Evolutionary conservation across 64 coral and sea anemone genomes (phyloP).

Genomic region (Porites lutea): DNA sequence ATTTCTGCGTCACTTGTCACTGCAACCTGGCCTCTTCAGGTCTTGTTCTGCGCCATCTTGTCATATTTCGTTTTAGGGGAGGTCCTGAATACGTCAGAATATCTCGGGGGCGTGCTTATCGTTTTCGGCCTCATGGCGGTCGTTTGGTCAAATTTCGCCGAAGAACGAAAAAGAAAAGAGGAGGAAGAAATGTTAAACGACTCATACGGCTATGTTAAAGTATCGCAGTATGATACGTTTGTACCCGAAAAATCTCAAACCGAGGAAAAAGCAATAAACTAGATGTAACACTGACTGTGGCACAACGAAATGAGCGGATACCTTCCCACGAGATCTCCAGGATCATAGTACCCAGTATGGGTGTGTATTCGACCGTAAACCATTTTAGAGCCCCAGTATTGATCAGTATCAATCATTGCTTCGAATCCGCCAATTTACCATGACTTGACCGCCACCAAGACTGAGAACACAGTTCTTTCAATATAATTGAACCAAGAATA

Average conservation of each 20-base stretch:
- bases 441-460: too few species aligned
- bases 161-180: conserved; percentile 56
- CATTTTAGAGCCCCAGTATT: too few species aligned
- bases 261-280: conserved; percentile 1
- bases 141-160: conserved; percentile 80
- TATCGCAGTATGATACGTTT: conserved; percentile 59
- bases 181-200: background rate
- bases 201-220: conserved; percentile 58
- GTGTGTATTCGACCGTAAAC: too few species aligned
- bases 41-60: conserved; percentile 82
- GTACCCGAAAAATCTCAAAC: conserved; percentile 2
- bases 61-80: conserved; percentile 82
- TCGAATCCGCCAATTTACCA: too few species aligned
- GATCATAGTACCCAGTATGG: too few species aligned
- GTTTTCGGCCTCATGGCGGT: conserved; percentile 76
- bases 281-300: background rate
- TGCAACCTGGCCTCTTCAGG: conserved; percentile 89
- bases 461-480: too few species aligned
- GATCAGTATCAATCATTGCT: too few species aligned
- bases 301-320: background rate
- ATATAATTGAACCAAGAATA: too few species aligned
- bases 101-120: conserved; percentile 68
- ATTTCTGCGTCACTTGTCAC: conserved; percentile 85
- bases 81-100: conserved; percentile 50
- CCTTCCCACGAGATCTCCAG: too few species aligned